Evolutionary conservation across 2,888 invertebrate genomes (phyloP), one percentile per base, ranked within the genome.

Genomic region (Sturmia bella): DNA sequence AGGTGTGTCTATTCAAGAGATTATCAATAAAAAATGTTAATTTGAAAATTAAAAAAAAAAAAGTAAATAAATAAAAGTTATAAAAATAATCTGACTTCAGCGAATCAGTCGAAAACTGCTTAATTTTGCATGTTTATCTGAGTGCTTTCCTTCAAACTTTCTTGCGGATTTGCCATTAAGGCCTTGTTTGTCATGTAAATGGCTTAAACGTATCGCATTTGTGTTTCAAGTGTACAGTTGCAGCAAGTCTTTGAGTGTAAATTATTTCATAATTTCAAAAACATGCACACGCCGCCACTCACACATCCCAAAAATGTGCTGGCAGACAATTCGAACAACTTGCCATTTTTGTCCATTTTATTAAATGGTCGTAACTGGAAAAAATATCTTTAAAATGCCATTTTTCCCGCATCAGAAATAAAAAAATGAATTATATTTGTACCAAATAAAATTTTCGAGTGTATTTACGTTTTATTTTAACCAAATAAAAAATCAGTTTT

Each of bases 301-400:
- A 41, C n/a, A 66, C 6, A 75, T 68, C 12, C 50, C n/a, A 59
- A 56, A 77, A 64, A n/a, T 64, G 59, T 68, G 56, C 69, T 69
- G 54, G 59, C 70, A 48, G 70, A 73, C 69, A 69, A 66, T 57
- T 73, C 37, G 59, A 52, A 63, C 84, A 80, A 79, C 78, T 76
- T 84, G 52, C 84, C 78, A 61, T 75, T 73, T 80, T 80, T 70
- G 78, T 83, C 66, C 70, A 70, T 61, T 70, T 70, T 41, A 21
- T 70, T 32, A 43, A 41, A 45, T 78, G 50, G 70, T 76, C 43
- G 39, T 63, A 64, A 11, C 57, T 32, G 52, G 66, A 74, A 57
- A 45, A 43, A 78, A 50, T 15, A 11, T 66, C 17, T 12, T 43
- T 32, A 15, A 66, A 66, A 66, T 52, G 41, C 11, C 54, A 54